A percentile compares a stretch with the other conserved stretches of the same genome.
Conservation (phyloP, 2,888 invertebrate species). For the Aplocera efformata region DNA sequence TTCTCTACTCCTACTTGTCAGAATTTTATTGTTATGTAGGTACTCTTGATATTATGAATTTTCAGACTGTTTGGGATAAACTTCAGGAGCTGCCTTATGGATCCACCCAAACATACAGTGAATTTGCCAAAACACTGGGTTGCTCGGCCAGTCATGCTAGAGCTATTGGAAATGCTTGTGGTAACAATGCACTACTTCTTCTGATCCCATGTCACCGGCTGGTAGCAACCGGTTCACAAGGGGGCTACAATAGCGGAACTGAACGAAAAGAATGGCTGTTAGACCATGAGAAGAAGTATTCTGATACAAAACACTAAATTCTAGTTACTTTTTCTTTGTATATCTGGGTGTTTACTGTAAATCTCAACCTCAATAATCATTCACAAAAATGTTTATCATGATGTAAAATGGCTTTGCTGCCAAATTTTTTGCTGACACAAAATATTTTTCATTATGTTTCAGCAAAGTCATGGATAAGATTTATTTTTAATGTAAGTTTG, state of each 20-base stretch:
- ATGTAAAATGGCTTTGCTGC: no score
- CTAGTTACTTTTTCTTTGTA: no score
- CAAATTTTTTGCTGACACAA: no score
- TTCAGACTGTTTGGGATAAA: constrained; percentile 64
- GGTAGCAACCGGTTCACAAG: constrained; percentile 53
- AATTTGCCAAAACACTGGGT: constrained; percentile 57
- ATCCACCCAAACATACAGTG: constrained; percentile 59
- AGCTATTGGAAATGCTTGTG: constrained; percentile 66
- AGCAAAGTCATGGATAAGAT: no score
- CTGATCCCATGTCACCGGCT: constrained; percentile 69
- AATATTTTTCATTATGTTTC: no score
- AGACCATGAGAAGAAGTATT: constrained; percentile 58
- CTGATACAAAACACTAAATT: no score
- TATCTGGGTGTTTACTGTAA: no score
- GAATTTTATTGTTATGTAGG: no score
- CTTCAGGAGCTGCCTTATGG: constrained; percentile 60
- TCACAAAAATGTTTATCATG: no score
- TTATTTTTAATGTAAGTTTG: no score
- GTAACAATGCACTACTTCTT: constrained; percentile 59
- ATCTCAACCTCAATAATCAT: no score
- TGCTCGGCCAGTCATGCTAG: constrained; percentile 56
- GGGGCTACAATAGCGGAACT: constrained; percentile 75
- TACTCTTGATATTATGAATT: constrained; percentile 10
- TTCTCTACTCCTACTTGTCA: no score
- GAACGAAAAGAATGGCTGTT: constrained; percentile 78